Conservation (phyloP, 2,113 vertebrate genomes). For the Semicossyphus pulcher region DNA sequence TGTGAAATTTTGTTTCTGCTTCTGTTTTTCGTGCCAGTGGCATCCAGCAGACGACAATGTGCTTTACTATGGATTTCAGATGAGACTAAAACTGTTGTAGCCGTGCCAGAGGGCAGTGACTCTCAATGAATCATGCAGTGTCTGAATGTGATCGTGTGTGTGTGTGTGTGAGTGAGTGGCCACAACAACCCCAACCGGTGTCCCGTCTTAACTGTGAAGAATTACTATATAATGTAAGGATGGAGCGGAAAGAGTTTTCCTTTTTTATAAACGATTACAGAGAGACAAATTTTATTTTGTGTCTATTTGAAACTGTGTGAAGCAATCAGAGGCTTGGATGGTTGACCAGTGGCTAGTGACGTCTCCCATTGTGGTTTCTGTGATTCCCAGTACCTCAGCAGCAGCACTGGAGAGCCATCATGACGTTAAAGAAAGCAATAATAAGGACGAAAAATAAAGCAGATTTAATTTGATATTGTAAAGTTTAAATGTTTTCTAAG, state of each 20-base stretch:
- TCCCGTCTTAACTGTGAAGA: conserved; percentile 77
- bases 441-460: conserved; percentile 51
- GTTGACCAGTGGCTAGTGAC: conserved; percentile 46
- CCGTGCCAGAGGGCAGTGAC: conserved; percentile 58
- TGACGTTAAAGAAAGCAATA: conserved; percentile 72
- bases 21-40: conserved; percentile 58
- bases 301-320: conserved; percentile 66
- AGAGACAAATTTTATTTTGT: conserved; percentile 55
- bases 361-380: conserved; percentile 23
- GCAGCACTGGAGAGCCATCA: conserved; percentile 42
- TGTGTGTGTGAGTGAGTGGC: conserved; percentile 39
- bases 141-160: conserved; percentile 34
- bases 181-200: conserved; percentile 68
- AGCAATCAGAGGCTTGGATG: conserved; percentile 62
- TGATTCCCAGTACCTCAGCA: conserved; percentile 37
- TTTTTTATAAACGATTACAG: conserved; percentile 60
- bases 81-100: conserved; percentile 52
- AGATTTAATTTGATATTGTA: conserved; percentile 59
- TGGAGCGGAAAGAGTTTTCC: conserved; percentile 40
- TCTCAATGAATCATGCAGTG: conserved; percentile 57
- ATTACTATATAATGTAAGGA: conserved; percentile 54
- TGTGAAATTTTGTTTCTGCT: conserved; percentile 59
- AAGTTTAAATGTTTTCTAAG: conserved; percentile 42
- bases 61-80: conserved; percentile 68
- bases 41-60: conserved; percentile 69